phyloP scores from a whole-genome alignment of 64 coral and sea anemone species.

The Astreopora myriophthalma region DNA sequence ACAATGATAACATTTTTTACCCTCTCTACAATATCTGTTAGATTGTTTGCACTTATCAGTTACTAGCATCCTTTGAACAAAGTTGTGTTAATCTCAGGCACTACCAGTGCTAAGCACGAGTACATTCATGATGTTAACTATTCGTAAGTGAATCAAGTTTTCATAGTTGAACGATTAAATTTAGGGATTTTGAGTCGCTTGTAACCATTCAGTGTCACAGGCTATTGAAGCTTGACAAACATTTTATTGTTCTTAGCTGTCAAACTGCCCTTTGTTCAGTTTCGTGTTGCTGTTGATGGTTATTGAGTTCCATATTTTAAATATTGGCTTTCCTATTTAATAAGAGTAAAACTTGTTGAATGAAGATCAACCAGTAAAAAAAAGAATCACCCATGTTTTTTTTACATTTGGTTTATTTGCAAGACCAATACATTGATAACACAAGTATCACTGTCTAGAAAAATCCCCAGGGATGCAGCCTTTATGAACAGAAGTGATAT shows the following conservation, averaged over 20 bases:
- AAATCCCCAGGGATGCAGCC: neutral
- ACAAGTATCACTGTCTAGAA: slow-evolving; percentile 25
- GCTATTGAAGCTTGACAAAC: neutral
- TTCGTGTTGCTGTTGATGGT: slow-evolving; percentile 22
- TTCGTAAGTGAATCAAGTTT: neutral
- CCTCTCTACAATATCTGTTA: slow-evolving; percentile 23
- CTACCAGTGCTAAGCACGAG: neutral
- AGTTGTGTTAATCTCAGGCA: neutral
- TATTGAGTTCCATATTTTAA: slow-evolving; percentile 32
- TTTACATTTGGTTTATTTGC: slow-evolving; percentile 44
- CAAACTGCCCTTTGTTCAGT: neutral
- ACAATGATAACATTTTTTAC: slow-evolving; percentile 18
- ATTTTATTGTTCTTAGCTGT: slow-evolving; percentile 8
- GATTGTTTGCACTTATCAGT: neutral
- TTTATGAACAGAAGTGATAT: neutral
- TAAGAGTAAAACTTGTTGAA: slow-evolving; percentile 12
- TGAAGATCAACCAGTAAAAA: neutral
- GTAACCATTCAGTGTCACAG: neutral
- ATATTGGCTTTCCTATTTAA: slow-evolving; percentile 8
- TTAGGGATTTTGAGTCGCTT: neutral
- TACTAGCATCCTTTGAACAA: slow-evolving; percentile 56
- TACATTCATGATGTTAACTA: neutral
- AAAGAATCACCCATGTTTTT: neutral
- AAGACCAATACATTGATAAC: too few relatives aligned
- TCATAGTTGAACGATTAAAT: neutral